Percentiles rank a stretch among this genome's conserved stretches.
Evolutionary conservation across 2,888 invertebrate genomes (phyloP).

Genomic region (Limnephilus lunatus): DNA sequence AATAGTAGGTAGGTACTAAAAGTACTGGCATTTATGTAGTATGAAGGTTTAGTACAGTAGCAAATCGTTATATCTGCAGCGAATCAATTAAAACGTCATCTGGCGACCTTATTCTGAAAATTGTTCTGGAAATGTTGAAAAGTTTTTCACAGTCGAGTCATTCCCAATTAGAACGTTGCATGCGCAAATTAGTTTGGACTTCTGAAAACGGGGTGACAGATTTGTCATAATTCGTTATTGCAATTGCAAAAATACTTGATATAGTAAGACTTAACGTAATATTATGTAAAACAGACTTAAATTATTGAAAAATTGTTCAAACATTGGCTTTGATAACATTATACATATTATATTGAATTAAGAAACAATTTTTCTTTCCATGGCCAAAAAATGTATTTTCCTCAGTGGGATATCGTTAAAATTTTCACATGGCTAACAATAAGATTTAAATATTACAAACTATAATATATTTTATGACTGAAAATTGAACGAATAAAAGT

Average conservation of each 20-base stretch:
- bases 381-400: too few species aligned
- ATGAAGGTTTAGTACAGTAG: neutral
- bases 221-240: neutral
- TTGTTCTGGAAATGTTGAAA: conserved; percentile 28
- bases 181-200: neutral
- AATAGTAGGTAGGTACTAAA: too few species aligned
- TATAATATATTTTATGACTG: neutral
- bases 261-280: neutral
- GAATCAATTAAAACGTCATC: conserved; percentile 44
- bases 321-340: too few species aligned
- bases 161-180: neutral
- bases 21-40: neutral
- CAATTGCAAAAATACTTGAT: neutral
- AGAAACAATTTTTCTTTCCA: too few species aligned
- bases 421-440: neutral
- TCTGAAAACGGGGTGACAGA: neutral
- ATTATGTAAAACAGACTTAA: too few species aligned
- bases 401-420: too few species aligned
- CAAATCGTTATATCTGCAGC: conserved; percentile 2
- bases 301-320: too few species aligned
- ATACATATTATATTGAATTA: too few species aligned
- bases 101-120: conserved; percentile 18
- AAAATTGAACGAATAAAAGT: conserved; percentile 24
- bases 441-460: conserved; percentile 4
- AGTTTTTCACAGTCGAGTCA: conserved; percentile 26